Evolutionary conservation across 2,797 vertebrate genomes (phyloP), one percentile per base, ranked within the genome.

Genomic region (Triplophysa bombifrons): DNA sequence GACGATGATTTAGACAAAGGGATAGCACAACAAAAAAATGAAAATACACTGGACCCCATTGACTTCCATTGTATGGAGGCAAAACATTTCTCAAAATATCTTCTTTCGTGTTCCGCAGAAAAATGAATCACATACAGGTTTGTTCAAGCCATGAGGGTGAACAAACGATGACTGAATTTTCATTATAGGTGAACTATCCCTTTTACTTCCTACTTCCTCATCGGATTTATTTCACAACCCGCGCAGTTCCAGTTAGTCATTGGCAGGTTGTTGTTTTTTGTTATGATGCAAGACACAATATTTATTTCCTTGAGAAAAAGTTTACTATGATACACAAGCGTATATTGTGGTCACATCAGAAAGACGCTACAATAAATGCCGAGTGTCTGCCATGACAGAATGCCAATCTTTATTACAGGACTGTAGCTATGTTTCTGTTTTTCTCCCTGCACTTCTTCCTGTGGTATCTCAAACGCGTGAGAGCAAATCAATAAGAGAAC

Each of bases 211-310:
- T 83, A 88, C 85, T 89, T 91, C 88, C 89, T 92, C 92, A 87
- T 91, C 3, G 90, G 91, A 90, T 93, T 91, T 92, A 92, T 92
- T 92, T 90, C 91, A 89, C 84, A 78, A 84, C 12, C 70, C 81
- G 86, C 80, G 63, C 46, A 66, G 82, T 84, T 89, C 86, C 88
- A 87, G 91, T 92, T 91, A 90, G 88, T 55, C 79, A n/a, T 76
- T 84, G 84, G 84, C 84, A 89, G 85, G 86, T 89, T 86, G 86
- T 87, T 22, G 22, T 90, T 89, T 75, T 89, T 5, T 1, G 4
- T n/a, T 20, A 48, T 0, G 6, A 38, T 6, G 34, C 7, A 38
- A 38, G 6, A 38, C 34, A 38, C 34, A 38, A 7, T 38, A 38
- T 8, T 38, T 38, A 60, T 30, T 60, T 60, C 4, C 12, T 1